Percentiles rank a stretch among this genome's conserved stretches.
These are phyloP conservation scores for Oxyscelio sp. DNA, from an alignment of 2,888 invertebrate species.

Conservation along the genomic window DNA sequence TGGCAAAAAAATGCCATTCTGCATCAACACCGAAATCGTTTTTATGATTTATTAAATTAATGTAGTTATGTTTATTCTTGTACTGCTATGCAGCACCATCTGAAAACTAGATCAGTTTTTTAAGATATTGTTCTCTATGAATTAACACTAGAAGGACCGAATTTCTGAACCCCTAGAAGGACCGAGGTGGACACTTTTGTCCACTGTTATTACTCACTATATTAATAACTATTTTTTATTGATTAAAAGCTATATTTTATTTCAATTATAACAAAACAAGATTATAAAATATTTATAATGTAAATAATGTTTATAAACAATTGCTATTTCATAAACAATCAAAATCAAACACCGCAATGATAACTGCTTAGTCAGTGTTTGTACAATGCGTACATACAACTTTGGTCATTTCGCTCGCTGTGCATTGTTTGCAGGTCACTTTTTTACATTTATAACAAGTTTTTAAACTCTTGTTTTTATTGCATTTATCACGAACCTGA, in stretches of 20 bases:
- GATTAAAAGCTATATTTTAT: conserved; percentile 10
- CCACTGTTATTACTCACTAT: conserved; percentile 11
- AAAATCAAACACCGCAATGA: conserved; percentile 2
- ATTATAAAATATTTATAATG: too few relatives aligned
- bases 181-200: conserved; percentile 31
- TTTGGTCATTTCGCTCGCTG: conserved; percentile 18
- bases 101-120: too few relatives aligned
- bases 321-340: conserved; percentile 22
- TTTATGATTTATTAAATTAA: too few relatives aligned
- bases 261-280: conserved; percentile 8
- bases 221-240: conserved; percentile 23
- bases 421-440: conserved; percentile 1
- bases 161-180: background rate
- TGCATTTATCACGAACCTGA: conserved; percentile 16
- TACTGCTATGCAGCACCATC: too few relatives aligned
- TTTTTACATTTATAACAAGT: background rate
- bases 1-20: too few relatives aligned
- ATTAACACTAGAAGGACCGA: too few relatives aligned
- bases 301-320: background rate
- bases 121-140: too few relatives aligned
- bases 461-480: background rate
- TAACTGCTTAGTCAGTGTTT: conserved; percentile 8
- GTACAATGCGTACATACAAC: conserved; percentile 20
- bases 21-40: too few relatives aligned
- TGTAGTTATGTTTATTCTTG: too few relatives aligned